These are phyloP conservation scores for Erpetoichthys calabaricus DNA, from an alignment of 2,797 vertebrate genomes.

Conservation along the genomic window DNA sequence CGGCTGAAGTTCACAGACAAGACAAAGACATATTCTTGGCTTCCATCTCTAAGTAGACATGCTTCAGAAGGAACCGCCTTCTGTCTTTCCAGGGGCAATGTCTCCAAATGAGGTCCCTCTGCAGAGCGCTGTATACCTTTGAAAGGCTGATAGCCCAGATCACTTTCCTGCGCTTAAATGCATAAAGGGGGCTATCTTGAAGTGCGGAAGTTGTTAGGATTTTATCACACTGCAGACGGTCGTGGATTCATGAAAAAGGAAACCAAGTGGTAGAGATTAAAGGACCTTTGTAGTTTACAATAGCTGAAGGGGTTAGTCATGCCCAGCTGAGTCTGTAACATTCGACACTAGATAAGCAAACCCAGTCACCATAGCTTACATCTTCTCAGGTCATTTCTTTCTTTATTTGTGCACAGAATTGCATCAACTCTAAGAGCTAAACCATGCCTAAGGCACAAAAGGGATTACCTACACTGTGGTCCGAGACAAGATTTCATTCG, in stretches of 20 bases:
- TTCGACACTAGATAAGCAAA: conserved; percentile 11
- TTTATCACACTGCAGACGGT: conserved; percentile 40
- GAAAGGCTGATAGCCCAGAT: conserved; percentile 53
- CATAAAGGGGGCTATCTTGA: conserved; percentile 45
- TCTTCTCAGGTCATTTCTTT: conserved; percentile 6
- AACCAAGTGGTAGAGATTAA: conserved; percentile 33
- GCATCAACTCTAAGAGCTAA: not conserved
- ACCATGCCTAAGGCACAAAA: not conserved
- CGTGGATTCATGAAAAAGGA: conserved; percentile 44
- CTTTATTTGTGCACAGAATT: conserved; percentile 7
- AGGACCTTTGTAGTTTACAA: conserved; percentile 25
- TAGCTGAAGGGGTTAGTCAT: conserved; percentile 13
- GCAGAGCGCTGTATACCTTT: conserved; percentile 36
- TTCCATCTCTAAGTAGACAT: too few relatives aligned
- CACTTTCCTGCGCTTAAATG: conserved; percentile 41
- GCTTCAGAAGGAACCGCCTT: too few relatives aligned
- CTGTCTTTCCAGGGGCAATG: not conserved
- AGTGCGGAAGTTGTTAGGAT: conserved; percentile 48
- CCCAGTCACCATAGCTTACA: not conserved
- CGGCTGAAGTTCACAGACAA: too few relatives aligned
- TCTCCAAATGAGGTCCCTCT: conserved; percentile 23
- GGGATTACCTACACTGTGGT: not conserved
- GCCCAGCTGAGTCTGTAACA: conserved; percentile 11
- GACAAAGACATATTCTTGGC: too few relatives aligned
- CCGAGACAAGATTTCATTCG: not conserved